These are phyloP conservation scores for Synanthedon myopaeformis DNA, from an alignment of 2,888 invertebrate species.

Conservation along the genomic window DNA sequence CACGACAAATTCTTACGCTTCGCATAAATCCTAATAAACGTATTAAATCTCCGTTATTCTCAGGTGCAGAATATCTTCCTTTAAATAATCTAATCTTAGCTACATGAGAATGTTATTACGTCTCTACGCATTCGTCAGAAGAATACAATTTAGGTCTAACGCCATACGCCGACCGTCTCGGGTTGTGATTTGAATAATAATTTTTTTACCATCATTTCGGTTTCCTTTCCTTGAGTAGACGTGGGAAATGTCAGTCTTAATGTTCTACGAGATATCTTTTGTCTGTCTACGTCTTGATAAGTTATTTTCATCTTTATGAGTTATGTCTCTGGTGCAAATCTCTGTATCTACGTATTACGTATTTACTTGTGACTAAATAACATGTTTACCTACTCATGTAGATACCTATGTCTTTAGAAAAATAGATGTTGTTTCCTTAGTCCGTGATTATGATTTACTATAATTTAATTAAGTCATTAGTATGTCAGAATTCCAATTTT, in stretches of 20 bases:
- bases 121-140: constrained; percentile 52
- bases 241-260: constrained; percentile 63
- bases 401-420: too few relatives aligned
- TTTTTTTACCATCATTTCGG: constrained; percentile 59
- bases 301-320: constrained; percentile 3
- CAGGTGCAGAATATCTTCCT: constrained; percentile 18
- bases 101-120: constrained; percentile 38
- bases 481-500: too few relatives aligned
- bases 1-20: too few relatives aligned
- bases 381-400: too few relatives aligned
- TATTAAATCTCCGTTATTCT: neutral
- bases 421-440: too few relatives aligned
- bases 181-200: constrained; percentile 68
- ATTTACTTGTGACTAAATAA: too few relatives aligned
- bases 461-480: too few relatives aligned
- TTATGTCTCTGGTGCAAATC: too few relatives aligned
- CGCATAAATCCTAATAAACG: too few relatives aligned
- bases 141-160: constrained; percentile 62
- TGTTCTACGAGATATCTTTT: constrained; percentile 41
- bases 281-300: constrained; percentile 19
- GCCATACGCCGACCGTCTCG: constrained; percentile 46
- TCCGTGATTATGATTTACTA: too few relatives aligned
- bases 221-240: constrained; percentile 59
- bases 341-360: too few relatives aligned
- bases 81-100: constrained; percentile 25